These are phyloP conservation scores for Atta colombica DNA, from an alignment of 1,140 invertebrate species.

Conservation along the genomic window DNA sequence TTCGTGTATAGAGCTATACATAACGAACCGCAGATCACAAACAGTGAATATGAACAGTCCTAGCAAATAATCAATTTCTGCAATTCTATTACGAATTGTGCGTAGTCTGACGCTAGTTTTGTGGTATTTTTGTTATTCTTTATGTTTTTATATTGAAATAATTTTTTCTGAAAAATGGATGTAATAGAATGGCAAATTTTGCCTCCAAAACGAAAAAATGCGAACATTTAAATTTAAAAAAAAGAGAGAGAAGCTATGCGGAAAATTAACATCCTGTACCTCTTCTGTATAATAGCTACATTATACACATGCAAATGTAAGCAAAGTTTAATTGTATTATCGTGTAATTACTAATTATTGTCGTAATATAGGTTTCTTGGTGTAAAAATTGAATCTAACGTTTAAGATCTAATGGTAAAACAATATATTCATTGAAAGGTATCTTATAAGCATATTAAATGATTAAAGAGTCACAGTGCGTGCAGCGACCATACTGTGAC, in stretches of 20 bases:
- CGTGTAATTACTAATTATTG: constrained; percentile 85
- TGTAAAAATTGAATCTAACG: constrained; percentile 85
- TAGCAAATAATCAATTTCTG: background rate
- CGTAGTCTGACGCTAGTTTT: constrained; percentile 12
- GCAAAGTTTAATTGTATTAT: constrained; percentile 84
- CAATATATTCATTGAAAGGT: constrained; percentile 76
- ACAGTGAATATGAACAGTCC: background rate
- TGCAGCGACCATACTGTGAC: constrained; percentile 59
- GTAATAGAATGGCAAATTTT: constrained; percentile 47
- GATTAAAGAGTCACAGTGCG: constrained; percentile 67
- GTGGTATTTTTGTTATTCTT: constrained; percentile 29
- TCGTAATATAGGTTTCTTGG: constrained; percentile 84
- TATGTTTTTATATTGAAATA: constrained; percentile 30
- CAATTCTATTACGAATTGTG: background rate
- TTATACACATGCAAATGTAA: constrained; percentile 81
- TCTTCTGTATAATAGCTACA: constrained; percentile 84
- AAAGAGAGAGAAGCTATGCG: constrained; percentile 46
- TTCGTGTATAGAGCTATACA: background rate
- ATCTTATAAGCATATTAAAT: constrained; percentile 72
- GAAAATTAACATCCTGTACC: constrained; percentile 80
- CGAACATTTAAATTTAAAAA: constrained; percentile 37
- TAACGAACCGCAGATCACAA: background rate
- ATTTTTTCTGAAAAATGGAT: constrained; percentile 55
- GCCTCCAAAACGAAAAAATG: constrained; percentile 27
- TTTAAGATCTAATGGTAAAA: constrained; percentile 82